Evolutionary conservation across 2,888 invertebrate genomes (phyloP).

Genomic region (Leptogaster cylindrica): DNA sequence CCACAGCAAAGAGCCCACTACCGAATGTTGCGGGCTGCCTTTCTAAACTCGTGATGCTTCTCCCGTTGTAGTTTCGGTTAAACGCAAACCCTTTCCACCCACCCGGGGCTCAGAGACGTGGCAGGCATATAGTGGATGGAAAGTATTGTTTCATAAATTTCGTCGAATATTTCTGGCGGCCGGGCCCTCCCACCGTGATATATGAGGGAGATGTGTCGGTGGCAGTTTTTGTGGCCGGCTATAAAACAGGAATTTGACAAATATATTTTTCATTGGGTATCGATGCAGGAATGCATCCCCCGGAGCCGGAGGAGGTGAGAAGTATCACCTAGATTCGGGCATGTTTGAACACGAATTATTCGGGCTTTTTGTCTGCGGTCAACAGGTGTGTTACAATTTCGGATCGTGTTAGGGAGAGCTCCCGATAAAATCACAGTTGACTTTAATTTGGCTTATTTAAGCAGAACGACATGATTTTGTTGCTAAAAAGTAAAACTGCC

Average conservation of each 20-base stretch:
- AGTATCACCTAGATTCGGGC: no score
- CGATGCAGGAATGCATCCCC: background rate
- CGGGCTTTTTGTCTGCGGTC: slow-evolving; percentile 16
- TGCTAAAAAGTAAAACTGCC: no score
- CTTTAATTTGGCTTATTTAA: no score
- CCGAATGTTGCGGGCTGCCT: slow-evolving; percentile 21
- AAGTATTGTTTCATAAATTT: slow-evolving; percentile 48
- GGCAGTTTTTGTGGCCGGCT: slow-evolving; percentile 21
- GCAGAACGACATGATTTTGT: no score
- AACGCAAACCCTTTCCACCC: background rate
- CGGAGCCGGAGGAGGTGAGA: background rate
- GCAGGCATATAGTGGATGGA: slow-evolving; percentile 15
- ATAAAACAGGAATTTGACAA: slow-evolving; percentile 29
- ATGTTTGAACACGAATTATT: no score
- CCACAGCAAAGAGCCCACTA: background rate
- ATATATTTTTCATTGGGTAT: slow-evolving; percentile 36
- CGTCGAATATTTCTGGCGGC: slow-evolving; percentile 43
- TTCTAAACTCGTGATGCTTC: background rate
- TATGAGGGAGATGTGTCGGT: slow-evolving; percentile 27
- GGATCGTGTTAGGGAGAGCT: no score
- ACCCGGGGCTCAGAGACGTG: background rate
- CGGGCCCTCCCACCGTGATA: no score
- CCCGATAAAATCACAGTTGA: no score
- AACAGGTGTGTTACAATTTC: slow-evolving; percentile 5
- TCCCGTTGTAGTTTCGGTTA: background rate